phyloP scores from a whole-genome alignment of 2,797 vertebrate species.

The Leucoraja ocellata region DNA sequence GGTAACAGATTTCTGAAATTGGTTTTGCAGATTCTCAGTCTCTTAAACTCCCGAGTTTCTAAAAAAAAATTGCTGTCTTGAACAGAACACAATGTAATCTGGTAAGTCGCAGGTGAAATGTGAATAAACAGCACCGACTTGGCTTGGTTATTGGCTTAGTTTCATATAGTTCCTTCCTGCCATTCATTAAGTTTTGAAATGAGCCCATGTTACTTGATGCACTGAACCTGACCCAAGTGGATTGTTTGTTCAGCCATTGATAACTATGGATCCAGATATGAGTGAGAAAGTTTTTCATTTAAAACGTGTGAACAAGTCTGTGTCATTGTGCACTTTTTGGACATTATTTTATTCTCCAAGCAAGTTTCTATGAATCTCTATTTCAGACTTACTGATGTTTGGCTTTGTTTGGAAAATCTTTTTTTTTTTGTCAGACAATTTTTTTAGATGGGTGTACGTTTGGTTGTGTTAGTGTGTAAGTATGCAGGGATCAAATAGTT shows the following conservation, averaged over 20 bases:
- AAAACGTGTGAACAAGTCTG: conserved; percentile 1
- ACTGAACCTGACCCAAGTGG: not conserved
- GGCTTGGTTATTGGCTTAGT: no score
- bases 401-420: not conserved
- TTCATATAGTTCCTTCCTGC: not conserved
- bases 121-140: not conserved
- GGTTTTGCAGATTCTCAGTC: no score
- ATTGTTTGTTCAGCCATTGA: not conserved
- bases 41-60: not conserved
- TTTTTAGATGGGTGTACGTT: not conserved
- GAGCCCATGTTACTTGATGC: not conserved
- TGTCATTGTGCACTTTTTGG: not conserved
- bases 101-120: not conserved
- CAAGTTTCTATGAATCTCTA: not conserved
- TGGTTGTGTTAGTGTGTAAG: not conserved
- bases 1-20: not conserved
- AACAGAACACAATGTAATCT: not conserved
- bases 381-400: not conserved
- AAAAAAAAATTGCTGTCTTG: no score
- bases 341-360: not conserved
- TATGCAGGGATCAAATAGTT: conserved; percentile 5
- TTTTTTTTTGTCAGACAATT: not conserved
- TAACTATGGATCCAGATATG: conserved; percentile 22
- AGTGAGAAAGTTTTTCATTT: not conserved
- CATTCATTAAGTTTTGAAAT: not conserved